phyloP scores from a whole-genome alignment of 2,888 invertebrate genomes.

The Drosophila acutilabella region DNA sequence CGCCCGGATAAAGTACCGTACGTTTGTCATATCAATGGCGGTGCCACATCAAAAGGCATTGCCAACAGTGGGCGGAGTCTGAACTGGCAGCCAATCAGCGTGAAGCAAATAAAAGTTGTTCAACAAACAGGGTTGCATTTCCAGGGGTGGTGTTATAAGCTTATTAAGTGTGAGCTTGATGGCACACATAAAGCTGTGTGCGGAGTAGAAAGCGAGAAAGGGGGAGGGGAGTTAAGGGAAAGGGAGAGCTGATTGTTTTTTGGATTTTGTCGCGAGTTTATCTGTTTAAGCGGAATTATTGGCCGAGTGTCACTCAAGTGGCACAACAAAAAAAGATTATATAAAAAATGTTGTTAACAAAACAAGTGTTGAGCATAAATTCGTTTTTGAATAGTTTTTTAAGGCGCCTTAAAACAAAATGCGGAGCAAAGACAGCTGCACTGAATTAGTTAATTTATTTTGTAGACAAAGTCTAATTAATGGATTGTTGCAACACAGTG shows the following conservation, averaged over 20 bases:
- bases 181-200: background rate
- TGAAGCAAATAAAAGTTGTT: constrained; percentile 37
- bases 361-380: constrained; percentile 43
- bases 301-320: constrained; percentile 55
- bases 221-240: background rate
- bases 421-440: constrained; percentile 53
- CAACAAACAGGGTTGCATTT: constrained; percentile 58
- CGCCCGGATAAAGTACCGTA: constrained; percentile 27
- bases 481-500: constrained; percentile 60
- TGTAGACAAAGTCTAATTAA: constrained; percentile 65
- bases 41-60: constrained; percentile 61
- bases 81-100: constrained; percentile 50
- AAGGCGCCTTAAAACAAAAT: too few species aligned
- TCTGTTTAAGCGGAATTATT: constrained; percentile 80
- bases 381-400: background rate
- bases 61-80: constrained; percentile 61
- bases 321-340: constrained; percentile 24
- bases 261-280: constrained; percentile 70
- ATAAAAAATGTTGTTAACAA: constrained; percentile 15
- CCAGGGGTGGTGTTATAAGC: constrained; percentile 64
- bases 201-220: background rate
- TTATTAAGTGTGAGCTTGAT: constrained; percentile 65
- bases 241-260: constrained; percentile 53
- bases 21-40: constrained; percentile 63
- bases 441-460: constrained; percentile 27